Base-by-base conservation (phyloP, 2,888 invertebrate species). In the Cancer borealis region DNA sequence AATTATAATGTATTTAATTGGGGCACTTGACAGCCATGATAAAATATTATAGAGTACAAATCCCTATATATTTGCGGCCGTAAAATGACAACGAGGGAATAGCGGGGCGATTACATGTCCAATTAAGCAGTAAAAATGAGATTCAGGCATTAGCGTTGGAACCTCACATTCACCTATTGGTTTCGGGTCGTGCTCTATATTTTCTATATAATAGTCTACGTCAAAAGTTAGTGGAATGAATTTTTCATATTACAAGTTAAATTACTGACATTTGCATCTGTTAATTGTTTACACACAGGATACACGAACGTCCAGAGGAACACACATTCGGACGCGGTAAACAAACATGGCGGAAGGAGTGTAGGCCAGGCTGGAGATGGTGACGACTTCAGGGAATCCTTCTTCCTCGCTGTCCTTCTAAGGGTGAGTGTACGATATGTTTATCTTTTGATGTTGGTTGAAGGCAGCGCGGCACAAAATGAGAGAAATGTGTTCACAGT, bases 41-140 rank as follows among this genome's bases (percentile, higher is more conserved):
- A 79, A 30, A 79, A 79, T 79, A 79, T 79, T 79, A 79, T 79
- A 30, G 26, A 79, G 79, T 79, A 30, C 79, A 79, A 79, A 30
- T 30, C 79, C 79, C 79, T 79, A 17, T 30, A 79, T 79, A 79
- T 79, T 30, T 79, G 79, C 79, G 79, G 79, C 79, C 30, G 79
- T 79, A 79, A 79, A 79, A 79, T 79, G 30, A 30, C 79, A 79
- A 30, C 79, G 79, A 79, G 79, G 79, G 79, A 79, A 79, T 30
- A 79, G 30, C 79, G 79, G 30, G 79, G 79, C 79, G 79, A 79
- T 79, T 79, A 79, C 79, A 79, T 79, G 79, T 79, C 79, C 79
- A 79, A 79, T 79, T 79, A 79, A 79, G 79, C 79, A 30, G 30
- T 79, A 79, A 79, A 79, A 79, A 79, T 79, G 26, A 79, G 79